Evolutionary conservation across 2,113 vertebrate genomes (phyloP).

Genomic region (Peromyscus maniculatus): DNA sequence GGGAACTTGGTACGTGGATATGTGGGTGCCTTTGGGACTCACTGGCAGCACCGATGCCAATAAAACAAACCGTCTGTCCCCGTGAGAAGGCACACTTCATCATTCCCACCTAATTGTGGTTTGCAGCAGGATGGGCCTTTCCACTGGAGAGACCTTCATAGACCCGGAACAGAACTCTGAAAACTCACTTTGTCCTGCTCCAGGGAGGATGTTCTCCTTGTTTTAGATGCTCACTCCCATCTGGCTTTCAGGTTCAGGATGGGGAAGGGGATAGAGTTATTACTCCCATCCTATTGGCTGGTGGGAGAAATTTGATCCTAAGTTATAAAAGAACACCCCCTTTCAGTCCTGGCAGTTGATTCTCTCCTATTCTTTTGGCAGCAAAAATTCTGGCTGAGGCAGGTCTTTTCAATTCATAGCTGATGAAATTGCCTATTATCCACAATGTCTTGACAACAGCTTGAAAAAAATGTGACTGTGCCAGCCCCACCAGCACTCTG

Average conservation of each 20-base stretch:
- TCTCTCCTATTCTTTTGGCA: conserved; percentile 29
- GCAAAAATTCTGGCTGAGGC: conserved; percentile 61
- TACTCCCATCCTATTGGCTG: neutral
- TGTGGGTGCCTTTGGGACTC: neutral
- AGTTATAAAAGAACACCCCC: neutral
- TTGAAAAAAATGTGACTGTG: conserved; percentile 67
- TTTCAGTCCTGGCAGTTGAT: neutral
- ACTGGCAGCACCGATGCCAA: neutral
- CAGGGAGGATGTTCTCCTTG: neutral
- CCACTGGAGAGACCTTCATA: neutral
- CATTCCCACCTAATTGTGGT: neutral
- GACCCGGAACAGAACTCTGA: conserved; percentile 1
- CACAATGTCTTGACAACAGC: conserved; percentile 58
- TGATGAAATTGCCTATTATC: conserved; percentile 74
- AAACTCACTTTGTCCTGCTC: neutral
- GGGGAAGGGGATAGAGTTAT: neutral
- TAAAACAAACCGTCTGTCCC: conserved; percentile 7
- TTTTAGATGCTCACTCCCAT: neutral
- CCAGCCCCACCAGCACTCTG: conserved; percentile 28
- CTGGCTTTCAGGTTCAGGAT: conserved; percentile 18
- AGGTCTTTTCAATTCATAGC: conserved; percentile 58
- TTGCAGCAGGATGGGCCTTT: neutral
- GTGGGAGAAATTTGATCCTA: conserved; percentile 46
- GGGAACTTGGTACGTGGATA: neutral
- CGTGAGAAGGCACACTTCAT: neutral